Evolutionary conservation across 2,113 vertebrate genomes (phyloP), one percentile per base, ranked within the genome.

Genomic region (Nansenia antarctica): DNA sequence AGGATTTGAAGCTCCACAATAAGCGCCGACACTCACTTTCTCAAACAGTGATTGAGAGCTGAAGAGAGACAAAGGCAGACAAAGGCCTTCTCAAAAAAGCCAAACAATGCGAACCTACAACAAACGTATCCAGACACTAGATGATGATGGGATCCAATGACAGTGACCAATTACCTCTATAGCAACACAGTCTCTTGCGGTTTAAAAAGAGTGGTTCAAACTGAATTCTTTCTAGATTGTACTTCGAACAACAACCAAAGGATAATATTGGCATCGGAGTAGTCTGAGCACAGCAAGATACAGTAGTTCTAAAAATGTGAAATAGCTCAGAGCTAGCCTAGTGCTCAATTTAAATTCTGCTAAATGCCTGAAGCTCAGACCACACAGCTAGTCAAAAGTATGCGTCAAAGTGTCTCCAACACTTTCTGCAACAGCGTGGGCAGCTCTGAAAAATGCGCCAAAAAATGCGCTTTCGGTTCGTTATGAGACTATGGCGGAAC

Each of bases 1-100:
- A 9, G 8, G 67, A 59, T 73, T 32, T 62, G 58, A 60, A 66
- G 18, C 37, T 15, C 60, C 45, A 60, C 61, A 14, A 42, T 45
- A 57, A 30, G 37, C 18, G 53, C 31, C 22, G 20, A 14, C 30
- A 60, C 4, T 11, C 9, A 11, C 15, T 60, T 24, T 24, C 7
- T 60, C 5, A 60, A 32, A 58, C 29, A 15, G 55, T 58, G 55
- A 58, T 58, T 27, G 29, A 32, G 29, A 18, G 29, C 27, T 18
- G 55, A 15, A 58, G 29, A 9, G 3, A 20, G 55, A 60, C 6
- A 7, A 11, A 60, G 18, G 31, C 18, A 24, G 3, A 60, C 58
- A 35, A 37, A 60, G 8, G 2, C 3, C 4, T 31, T 58, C 29
- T 2, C 3, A 58, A 58, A 18, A 27, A 30, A 58, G 30, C 54